A percentile compares a stretch with the other conserved stretches of the same genome.
Evolutionary conservation across 2,113 vertebrate genomes (phyloP).

Genomic region (Psilopogon haemacephalus): DNA sequence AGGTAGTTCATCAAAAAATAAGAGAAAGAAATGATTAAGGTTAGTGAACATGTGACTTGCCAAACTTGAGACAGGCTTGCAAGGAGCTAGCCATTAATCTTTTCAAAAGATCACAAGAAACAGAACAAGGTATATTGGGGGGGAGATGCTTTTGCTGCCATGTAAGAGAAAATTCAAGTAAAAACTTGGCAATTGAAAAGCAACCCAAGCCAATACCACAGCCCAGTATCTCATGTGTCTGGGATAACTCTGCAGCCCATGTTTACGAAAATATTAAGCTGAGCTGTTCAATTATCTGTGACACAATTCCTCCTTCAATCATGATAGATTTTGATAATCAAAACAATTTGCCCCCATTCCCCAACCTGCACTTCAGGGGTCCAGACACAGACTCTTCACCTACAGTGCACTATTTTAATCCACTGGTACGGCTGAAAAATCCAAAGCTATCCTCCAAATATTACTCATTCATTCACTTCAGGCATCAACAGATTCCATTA

Average conservation of each 20-base stretch:
- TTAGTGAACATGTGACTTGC: background rate
- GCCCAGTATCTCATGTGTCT: background rate
- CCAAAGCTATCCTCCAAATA: background rate
- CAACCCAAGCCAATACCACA: background rate
- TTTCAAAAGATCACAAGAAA: background rate
- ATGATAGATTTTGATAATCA: background rate
- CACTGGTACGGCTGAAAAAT: background rate
- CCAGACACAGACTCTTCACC: background rate
- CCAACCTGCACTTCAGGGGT: background rate
- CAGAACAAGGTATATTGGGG: background rate
- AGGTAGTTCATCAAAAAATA: background rate
- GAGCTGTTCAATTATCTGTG: background rate
- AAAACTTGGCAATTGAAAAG: background rate
- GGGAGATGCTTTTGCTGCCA: background rate
- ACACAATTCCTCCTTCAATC: background rate
- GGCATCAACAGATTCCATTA: background rate
- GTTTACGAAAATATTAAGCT: background rate
- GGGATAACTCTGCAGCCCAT: background rate
- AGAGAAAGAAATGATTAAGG: background rate
- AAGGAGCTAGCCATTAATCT: background rate
- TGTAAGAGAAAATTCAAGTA: background rate
- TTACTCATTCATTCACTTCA: background rate
- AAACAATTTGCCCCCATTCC: background rate
- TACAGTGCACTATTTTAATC: background rate
- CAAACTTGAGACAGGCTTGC: background rate